These are phyloP conservation scores for Solenopsis invicta DNA, from an alignment of 1,140 invertebrate species.

Conservation along the genomic window DNA sequence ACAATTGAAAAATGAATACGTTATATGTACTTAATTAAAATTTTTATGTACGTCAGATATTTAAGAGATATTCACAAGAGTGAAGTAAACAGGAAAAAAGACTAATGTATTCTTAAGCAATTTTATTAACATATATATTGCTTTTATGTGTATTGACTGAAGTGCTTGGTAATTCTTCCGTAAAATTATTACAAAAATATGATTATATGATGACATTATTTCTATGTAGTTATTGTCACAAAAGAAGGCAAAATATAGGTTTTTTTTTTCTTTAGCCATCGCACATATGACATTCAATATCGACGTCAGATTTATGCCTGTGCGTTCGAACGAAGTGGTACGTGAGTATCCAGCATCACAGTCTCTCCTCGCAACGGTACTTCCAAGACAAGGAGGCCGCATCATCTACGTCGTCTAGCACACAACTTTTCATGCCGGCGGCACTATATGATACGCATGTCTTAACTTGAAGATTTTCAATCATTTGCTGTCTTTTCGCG, in stretches of 20 bases:
- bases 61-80: neutral
- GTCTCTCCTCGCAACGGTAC: slow-evolving; percentile 45
- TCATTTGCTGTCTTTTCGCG: neutral
- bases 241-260: neutral
- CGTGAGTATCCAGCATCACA: slow-evolving; percentile 40
- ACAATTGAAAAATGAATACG: neutral
- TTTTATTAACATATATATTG: neutral
- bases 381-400: slow-evolving; percentile 52
- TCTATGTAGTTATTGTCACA: neutral
- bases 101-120: neutral
- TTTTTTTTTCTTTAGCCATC: neutral
- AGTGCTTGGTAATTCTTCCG: neutral
- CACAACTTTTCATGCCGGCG: slow-evolving; percentile 38
- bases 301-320: slow-evolving; percentile 28
- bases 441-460: slow-evolving; percentile 35
- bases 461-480: slow-evolving; percentile 21
- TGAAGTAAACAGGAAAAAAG: neutral
- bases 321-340: slow-evolving; percentile 43
- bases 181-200: neutral
- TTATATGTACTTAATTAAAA: neutral
- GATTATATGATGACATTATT: neutral
- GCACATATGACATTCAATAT: slow-evolving; percentile 30
- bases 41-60: neutral
- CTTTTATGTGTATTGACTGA: neutral
- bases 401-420: slow-evolving; percentile 52